Conservation (phyloP, 2,888 invertebrate species). For the Apoderus coryli region DNA sequence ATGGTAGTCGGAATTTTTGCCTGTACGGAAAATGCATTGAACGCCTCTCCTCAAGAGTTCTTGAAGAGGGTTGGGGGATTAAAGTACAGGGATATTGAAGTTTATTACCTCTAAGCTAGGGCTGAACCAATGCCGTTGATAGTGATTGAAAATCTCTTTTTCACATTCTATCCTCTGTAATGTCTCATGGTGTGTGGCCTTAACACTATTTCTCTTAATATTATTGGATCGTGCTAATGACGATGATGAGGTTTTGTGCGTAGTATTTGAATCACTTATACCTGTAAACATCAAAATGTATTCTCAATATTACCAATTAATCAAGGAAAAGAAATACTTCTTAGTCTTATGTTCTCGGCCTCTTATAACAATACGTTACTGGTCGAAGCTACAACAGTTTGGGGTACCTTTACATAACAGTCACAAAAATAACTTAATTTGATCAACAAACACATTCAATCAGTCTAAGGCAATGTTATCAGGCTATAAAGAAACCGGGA, state of each 20-base stretch:
- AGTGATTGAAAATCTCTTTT: slow-evolving; percentile 27
- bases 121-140: slow-evolving; percentile 32
- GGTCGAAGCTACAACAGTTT: no score
- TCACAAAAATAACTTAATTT: no score
- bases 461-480: no score
- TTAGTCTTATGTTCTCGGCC: no score
- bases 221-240: slow-evolving; percentile 20
- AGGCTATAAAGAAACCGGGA: no score
- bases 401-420: no score
- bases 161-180: slow-evolving; percentile 29
- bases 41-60: no score
- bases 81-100: slow-evolving; percentile 4
- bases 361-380: no score
- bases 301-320: slow-evolving; percentile 5
- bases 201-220: slow-evolving; percentile 22
- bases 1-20: no score
- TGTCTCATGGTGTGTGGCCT: slow-evolving; percentile 29
- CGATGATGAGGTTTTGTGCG: slow-evolving; percentile 21
- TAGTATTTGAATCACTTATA: slow-evolving; percentile 23
- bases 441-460: no score
- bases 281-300: slow-evolving; percentile 21
- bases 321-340: no score
- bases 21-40: no score
- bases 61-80: slow-evolving; percentile 5
- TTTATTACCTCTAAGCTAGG: slow-evolving; percentile 28